Evolutionary conservation across 2,888 invertebrate species (phyloP).

Genomic region (Sussaba pulchella): DNA sequence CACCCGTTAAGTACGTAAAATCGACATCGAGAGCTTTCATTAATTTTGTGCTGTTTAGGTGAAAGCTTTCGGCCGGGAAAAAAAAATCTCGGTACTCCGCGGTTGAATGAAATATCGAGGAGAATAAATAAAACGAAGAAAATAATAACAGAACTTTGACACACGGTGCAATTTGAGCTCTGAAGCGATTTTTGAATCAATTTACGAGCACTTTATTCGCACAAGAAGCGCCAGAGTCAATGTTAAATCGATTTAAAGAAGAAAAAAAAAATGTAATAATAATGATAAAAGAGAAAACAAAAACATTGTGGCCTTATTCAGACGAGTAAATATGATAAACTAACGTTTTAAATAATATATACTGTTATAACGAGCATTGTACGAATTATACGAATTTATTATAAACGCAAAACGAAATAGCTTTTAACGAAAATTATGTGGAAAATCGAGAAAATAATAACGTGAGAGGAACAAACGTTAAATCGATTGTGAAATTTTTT

Average conservation of each 20-base stretch:
- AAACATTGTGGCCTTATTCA: constrained; percentile 79
- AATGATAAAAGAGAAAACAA: constrained; percentile 69
- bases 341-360: constrained; percentile 71
- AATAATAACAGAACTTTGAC: constrained; percentile 43
- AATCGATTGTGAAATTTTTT: no score
- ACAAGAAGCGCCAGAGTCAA: constrained; percentile 39
- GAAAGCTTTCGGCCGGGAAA: constrained; percentile 41
- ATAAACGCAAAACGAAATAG: constrained; percentile 58
- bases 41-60: constrained; percentile 58
- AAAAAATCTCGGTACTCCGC: no score
- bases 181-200: constrained; percentile 41
- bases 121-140: constrained; percentile 6
- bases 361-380: constrained; percentile 62
- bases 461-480: constrained; percentile 43
- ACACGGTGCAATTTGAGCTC: constrained; percentile 37
- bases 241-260: background rate
- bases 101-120: no score
- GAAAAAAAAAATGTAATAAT: constrained; percentile 38
- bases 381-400: constrained; percentile 62
- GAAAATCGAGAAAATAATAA: constrained; percentile 28
- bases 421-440: constrained; percentile 54
- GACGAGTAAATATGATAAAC: constrained; percentile 75
- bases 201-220: constrained; percentile 47
- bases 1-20: background rate
- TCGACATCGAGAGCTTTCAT: constrained; percentile 56